phyloP scores from a whole-genome alignment of 2,797 vertebrate genomes.

The Neosilurus mollespiculum region DNA sequence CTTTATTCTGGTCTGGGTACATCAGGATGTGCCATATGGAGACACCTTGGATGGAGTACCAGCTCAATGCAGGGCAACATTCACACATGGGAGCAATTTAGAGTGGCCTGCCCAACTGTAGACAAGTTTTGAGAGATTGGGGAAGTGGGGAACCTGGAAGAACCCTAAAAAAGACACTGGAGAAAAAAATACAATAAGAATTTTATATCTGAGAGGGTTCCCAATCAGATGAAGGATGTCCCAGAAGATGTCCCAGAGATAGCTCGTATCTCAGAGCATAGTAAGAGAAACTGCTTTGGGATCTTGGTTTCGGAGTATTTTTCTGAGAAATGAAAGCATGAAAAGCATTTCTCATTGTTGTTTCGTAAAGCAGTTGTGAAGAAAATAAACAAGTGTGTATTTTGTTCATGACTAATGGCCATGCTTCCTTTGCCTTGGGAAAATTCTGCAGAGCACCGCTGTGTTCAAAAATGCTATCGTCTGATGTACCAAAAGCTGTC shows the following conservation, averaged over 20 bases:
- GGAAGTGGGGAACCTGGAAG: background rate
- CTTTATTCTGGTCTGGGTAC: background rate
- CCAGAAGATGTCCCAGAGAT: background rate
- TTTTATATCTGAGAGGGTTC: background rate
- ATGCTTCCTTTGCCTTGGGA: constrained; percentile 4
- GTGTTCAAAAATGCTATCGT: constrained; percentile 14
- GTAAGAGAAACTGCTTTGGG: background rate
- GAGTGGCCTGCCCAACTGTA: background rate
- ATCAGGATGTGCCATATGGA: background rate
- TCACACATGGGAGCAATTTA: background rate
- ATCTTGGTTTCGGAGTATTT: background rate
- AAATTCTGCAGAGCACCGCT: constrained; percentile 14
- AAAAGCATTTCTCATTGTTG: constrained; percentile 11
- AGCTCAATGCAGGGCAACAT: background rate
- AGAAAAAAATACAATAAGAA: background rate
- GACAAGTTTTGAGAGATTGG: background rate
- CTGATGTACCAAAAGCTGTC: constrained; percentile 23
- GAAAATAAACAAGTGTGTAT: constrained; percentile 28
- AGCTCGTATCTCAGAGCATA: background rate
- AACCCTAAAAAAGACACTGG: background rate
- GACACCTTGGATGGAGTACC: background rate
- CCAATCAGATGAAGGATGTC: background rate
- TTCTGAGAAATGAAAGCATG: background rate
- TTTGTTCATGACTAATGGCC: constrained; percentile 11
- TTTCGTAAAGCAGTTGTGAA: background rate